Base-by-base conservation (phyloP, 2,797 vertebrate species). In the Cirrhinus mrigala region DNA sequence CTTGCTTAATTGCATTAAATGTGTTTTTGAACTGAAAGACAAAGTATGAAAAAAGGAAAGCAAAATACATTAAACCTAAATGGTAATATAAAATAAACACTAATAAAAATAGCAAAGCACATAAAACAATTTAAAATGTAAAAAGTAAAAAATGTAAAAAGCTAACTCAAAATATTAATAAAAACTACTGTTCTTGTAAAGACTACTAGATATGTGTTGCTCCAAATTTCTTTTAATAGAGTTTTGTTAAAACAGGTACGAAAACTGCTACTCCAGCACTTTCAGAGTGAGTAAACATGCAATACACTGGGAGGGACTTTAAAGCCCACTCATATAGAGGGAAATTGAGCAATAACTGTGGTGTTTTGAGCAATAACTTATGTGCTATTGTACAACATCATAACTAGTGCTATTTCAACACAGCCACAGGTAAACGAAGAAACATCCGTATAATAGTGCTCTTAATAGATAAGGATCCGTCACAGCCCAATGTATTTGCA, bases 381-480 rank as follows among this genome's bases (percentile, higher is more conserved):
- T 22, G 66, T 74, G 70, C 68, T 66, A 69, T 79, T 58, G 81
- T 69, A 60, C 64, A 70, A 83, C 70, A 66, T 29, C 24, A 86
- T 81, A 62, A 70, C 66, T 71, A 56, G 50, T 56, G 16, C 37
- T 48, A 20, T 78, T 73, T 86, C 75, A 87, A 68, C 68, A 82
- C 16, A 73, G 8, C 27, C 22, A 83, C 27, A 71, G 48, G 22
- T 40, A 12, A 69, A n/a, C 64, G 60, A 68, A 64, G 50, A 52
- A 52, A 82, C 10, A 11, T 69, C 10, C 4, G 33, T 58, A 46
- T 78, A 62, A 46, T 46, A 20, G 22, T 15, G 6, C 1, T 44
- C n/a, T 27, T 12, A 44, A 27, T 16, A 56, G 15, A 71, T 37
- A 68, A 58, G 1, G 9, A 60, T n/a, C 1, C 10, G 22, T 18